Conservation (phyloP, 2,888 invertebrate species). For the Branchinecta sandiegonensis region DNA sequence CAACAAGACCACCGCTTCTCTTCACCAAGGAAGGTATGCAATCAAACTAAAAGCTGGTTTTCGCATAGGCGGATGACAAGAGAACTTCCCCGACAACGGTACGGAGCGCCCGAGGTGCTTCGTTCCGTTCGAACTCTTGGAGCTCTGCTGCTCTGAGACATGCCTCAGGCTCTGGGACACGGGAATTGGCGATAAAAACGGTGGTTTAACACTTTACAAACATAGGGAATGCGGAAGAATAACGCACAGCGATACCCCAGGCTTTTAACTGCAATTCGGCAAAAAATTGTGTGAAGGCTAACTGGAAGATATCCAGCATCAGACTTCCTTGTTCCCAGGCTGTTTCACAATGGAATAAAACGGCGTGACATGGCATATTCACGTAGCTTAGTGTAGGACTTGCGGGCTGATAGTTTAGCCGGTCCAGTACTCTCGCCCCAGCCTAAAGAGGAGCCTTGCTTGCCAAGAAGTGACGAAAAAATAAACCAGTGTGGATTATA, state of each 20-base stretch:
- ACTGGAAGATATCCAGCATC: too few species aligned
- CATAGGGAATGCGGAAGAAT: not conserved
- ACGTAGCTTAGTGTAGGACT: too few species aligned
- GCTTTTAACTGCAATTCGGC: not conserved
- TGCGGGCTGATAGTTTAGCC: too few species aligned
- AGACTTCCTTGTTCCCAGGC: too few species aligned
- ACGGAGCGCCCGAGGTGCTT: not conserved
- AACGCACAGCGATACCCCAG: not conserved
- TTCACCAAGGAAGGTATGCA: slow-evolving; percentile 2
- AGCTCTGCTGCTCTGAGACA: not conserved
- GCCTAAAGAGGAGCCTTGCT: too few species aligned
- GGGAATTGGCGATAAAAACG: not conserved
- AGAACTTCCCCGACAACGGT: slow-evolving; percentile 8
- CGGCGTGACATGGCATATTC: too few species aligned
- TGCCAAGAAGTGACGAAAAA: too few species aligned
- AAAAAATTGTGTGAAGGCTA: too few species aligned
- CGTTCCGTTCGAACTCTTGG: not conserved
- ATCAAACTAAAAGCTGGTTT: slow-evolving; percentile 12
- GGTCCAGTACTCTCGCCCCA: too few species aligned
- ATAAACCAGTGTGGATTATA: too few species aligned
- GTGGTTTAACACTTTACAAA: slow-evolving; percentile 14
- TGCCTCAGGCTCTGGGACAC: not conserved
- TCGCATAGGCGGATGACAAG: not conserved
- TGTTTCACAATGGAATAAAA: too few species aligned
- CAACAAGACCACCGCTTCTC: not conserved